A percentile compares a stretch with the other conserved stretches of the same genome.
phyloP scores from a whole-genome alignment of 53 echinoderm and acorn worm genomes.

The Holothuria leucospilota region DNA sequence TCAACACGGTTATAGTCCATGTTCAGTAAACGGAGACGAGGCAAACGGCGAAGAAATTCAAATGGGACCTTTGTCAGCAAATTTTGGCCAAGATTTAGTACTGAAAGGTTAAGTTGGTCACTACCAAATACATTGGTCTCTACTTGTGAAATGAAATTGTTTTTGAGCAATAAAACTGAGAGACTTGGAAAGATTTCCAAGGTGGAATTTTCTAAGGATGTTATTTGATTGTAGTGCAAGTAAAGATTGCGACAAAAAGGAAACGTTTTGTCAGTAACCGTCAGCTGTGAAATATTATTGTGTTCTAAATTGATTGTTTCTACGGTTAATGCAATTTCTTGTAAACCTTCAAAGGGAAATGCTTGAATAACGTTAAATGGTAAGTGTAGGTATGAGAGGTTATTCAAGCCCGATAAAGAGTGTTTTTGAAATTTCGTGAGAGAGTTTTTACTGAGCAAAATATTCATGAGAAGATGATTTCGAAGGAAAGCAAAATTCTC shows the following conservation, averaged over 20 bases:
- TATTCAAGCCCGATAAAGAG: too few relatives aligned
- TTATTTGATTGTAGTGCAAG: background rate
- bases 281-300: background rate
- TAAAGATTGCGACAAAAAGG: background rate
- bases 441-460: too few relatives aligned
- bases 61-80: background rate
- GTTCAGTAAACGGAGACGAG: background rate
- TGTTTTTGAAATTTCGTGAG: too few relatives aligned
- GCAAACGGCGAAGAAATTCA: background rate
- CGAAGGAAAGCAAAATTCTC: too few relatives aligned
- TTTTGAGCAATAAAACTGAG: background rate
- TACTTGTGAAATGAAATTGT: background rate
- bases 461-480: too few relatives aligned
- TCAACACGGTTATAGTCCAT: background rate
- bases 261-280: background rate
- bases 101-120: background rate
- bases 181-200: background rate
- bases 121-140: background rate
- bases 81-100: background rate
- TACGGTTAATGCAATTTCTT: too few relatives aligned
- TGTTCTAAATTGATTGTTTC: background rate
- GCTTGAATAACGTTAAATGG: too few relatives aligned
- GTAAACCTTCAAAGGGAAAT: too few relatives aligned
- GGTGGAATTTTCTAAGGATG: background rate
- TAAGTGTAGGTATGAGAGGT: too few relatives aligned